Evolutionary conservation across 2,113 vertebrate species (phyloP).

Genomic region (Nycticorax nycticorax): DNA sequence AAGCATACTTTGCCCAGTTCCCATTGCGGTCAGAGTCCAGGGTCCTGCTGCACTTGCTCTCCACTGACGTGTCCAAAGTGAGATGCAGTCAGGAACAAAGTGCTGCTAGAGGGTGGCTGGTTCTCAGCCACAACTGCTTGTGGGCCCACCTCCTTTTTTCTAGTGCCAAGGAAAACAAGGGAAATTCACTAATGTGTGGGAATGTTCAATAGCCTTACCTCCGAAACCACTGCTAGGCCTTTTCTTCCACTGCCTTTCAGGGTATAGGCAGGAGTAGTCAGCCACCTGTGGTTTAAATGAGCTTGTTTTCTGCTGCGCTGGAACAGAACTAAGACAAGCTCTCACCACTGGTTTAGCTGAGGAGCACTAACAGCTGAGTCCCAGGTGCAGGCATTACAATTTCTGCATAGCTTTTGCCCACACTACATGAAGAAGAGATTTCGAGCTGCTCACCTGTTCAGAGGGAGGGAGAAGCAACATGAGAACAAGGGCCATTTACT

Average conservation of each 20-base stretch:
- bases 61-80: neutral
- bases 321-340: slow-evolving; percentile 10
- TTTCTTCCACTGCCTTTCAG: neutral
- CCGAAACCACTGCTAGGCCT: neutral
- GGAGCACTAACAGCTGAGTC: neutral
- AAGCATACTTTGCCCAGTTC: neutral
- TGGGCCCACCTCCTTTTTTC: neutral
- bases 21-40: neutral
- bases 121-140: neutral
- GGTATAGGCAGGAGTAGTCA: neutral
- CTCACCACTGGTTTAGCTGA: neutral
- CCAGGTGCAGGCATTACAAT: neutral
- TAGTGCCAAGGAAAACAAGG: neutral
- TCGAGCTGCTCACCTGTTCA: neutral
- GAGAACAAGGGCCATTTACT: neutral
- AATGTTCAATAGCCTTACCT: neutral
- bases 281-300: slow-evolving; percentile 3
- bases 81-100: neutral
- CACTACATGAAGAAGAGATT: neutral
- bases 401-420: neutral
- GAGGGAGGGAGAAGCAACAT: neutral
- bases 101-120: neutral
- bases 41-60: neutral
- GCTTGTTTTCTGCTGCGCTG: neutral
- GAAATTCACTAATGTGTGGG: neutral